Evolutionary conservation across 2,888 invertebrate species (phyloP).

Genomic region (Cantharis nigra): DNA sequence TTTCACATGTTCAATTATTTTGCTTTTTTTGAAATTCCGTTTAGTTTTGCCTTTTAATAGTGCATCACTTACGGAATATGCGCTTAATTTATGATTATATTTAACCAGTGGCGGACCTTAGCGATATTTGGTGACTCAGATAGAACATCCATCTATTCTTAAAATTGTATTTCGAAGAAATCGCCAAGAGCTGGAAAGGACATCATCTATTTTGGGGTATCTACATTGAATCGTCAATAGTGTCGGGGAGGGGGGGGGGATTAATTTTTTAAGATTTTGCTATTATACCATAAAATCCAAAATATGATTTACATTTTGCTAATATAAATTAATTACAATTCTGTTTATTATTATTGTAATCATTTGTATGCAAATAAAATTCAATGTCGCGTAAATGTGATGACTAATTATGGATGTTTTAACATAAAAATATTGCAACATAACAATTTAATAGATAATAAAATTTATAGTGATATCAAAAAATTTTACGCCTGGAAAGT

Average conservation of each 20-base stretch:
- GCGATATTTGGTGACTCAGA: no score
- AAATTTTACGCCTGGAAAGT: not conserved
- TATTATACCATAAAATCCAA: not conserved
- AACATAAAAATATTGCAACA: not conserved
- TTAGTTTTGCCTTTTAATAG: not conserved
- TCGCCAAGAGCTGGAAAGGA: no score
- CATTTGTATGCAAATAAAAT: not conserved
- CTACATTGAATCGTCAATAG: no score
- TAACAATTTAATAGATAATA: not conserved
- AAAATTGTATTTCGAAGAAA: no score
- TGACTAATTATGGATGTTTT: not conserved
- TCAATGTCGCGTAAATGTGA: not conserved
- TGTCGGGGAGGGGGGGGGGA: no score
- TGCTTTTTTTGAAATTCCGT: not conserved
- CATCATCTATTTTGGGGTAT: no score
- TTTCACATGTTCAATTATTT: constrained; percentile 18
- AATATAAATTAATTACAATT: not conserved
- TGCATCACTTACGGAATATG: not conserved
- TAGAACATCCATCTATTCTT: no score
- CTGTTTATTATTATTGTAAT: not conserved
- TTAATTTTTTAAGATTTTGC: no score
- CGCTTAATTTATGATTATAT: not conserved
- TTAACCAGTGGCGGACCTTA: not conserved
- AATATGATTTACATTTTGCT: not conserved
- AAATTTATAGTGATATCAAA: not conserved